Evolutionary conservation across 2,888 invertebrate genomes (phyloP), one percentile per base, ranked within the genome.

Genomic region (Fragum whitleyi): DNA sequence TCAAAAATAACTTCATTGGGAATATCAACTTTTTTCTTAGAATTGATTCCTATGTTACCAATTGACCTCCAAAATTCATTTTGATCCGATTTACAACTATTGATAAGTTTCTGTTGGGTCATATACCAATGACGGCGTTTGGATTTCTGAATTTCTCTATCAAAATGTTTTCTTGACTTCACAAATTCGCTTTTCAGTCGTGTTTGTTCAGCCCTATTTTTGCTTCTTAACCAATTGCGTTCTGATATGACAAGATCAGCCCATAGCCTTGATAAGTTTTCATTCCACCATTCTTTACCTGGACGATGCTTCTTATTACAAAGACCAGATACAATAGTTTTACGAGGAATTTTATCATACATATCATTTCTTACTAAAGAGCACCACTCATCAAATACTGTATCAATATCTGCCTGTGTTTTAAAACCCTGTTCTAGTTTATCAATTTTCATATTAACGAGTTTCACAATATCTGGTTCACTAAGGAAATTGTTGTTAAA

Each of bases 21-120:
- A n/a, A n/a, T n/a, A n/a, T n/a, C n/a, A n/a, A n/a, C n/a, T n/a
- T n/a, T n/a, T n/a, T n/a, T n/a, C n/a, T n/a, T n/a, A 47, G 47
- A 47, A 9, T 23, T 57, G 26, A 78, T 62, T 32, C 73, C 68
- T n/a, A 74, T 42, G 59, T 67, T 71, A 26, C 74, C 73, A 32
- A 78, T 69, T 14, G 73, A 68, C 16, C 73, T 57, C 62, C 68
- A 78, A 69, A 73, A 73, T 51, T 62, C 32, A 36, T 9, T 67
- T n/a, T n/a, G n/a, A n/a, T n/a, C n/a, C n/a, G n/a, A n/a, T n/a
- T 28, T 72, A 32, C 53, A 69, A 55, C 21, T 51, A 16, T 57
- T 19, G 32, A 59, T 16, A 11, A 71, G 26, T 62, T 71, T 61
- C 47, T 62, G 47, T 62, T 70, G 67, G 51, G 29, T 29, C 23